A percentile compares a stretch with the other conserved stretches of the same genome.
These are phyloP conservation scores for Anticlea derivata DNA, from an alignment of 2,888 invertebrate genomes.

Conservation along the genomic window DNA sequence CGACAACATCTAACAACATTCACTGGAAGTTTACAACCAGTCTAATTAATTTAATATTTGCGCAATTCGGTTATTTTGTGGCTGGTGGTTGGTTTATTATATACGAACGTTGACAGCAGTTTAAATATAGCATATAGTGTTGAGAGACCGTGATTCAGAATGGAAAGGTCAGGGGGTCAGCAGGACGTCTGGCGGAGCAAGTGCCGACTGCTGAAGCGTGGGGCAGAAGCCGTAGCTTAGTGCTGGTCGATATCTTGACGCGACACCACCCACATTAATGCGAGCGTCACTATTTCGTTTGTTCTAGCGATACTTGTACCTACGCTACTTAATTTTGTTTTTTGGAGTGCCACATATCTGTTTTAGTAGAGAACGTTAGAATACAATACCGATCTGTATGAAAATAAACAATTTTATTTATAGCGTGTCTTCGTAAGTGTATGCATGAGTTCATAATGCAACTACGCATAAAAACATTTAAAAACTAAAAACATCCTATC, in stretches of 20 bases:
- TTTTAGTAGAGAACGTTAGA: slow-evolving; percentile 3
- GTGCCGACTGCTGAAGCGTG: slow-evolving; percentile 41
- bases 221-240: slow-evolving; percentile 7
- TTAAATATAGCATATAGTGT: slow-evolving; percentile 30
- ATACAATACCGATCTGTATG: neutral
- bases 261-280: slow-evolving; percentile 45
- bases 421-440: too few relatives aligned
- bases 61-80: slow-evolving; percentile 13
- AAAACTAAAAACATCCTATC: too few relatives aligned
- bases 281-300: slow-evolving; percentile 34
- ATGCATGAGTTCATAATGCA: too few relatives aligned
- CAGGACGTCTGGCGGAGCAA: slow-evolving; percentile 49
- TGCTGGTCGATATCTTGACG: slow-evolving; percentile 49
- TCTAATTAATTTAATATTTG: slow-evolving; percentile 11
- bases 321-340: slow-evolving; percentile 25
- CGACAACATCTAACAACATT: slow-evolving; percentile 24
- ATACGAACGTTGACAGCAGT: slow-evolving; percentile 1
- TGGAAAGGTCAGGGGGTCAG: slow-evolving; percentile 57
- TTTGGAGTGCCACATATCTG: slow-evolving; percentile 13
- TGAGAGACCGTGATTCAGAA: slow-evolving; percentile 58
- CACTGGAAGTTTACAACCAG: slow-evolving; percentile 16
- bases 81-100: slow-evolving; percentile 3
- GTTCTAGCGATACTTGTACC: slow-evolving; percentile 30
- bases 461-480: too few relatives aligned
- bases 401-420: too few relatives aligned